Evolutionary conservation across 2,113 vertebrate genomes (phyloP).

Genomic region (Anguilla rostrata): DNA sequence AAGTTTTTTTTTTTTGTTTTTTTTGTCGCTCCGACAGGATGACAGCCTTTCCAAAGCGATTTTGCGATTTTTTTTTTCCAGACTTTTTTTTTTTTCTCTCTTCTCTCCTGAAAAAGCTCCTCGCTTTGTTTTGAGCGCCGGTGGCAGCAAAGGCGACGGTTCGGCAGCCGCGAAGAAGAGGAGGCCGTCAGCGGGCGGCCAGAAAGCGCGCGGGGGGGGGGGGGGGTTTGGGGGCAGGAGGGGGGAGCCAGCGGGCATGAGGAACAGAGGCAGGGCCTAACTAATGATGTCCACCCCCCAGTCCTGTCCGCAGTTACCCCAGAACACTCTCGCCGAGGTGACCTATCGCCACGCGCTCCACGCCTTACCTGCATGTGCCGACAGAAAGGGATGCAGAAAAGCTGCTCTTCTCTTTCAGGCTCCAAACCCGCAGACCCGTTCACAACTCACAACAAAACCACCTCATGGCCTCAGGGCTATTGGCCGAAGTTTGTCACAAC

Average conservation of each 20-base stretch:
- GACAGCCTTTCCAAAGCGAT: slow-evolving; percentile 46
- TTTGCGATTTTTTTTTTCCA: slow-evolving; percentile 11
- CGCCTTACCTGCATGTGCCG: background rate
- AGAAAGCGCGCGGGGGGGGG: too few species aligned
- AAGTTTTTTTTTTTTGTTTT: slow-evolving; percentile 8
- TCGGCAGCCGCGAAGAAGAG: slow-evolving; percentile 27
- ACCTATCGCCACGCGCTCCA: background rate
- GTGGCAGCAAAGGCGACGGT: slow-evolving; percentile 32
- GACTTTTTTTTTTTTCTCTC: slow-evolving; percentile 7
- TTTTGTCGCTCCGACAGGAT: slow-evolving; percentile 30
- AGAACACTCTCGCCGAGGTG: background rate
- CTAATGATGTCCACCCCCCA: background rate
- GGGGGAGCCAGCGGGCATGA: background rate
- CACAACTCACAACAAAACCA: too few species aligned
- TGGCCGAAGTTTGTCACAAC: background rate
- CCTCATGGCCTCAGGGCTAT: too few species aligned
- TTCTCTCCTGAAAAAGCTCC: slow-evolving; percentile 34
- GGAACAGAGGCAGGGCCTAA: background rate
- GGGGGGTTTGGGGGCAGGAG: too few species aligned
- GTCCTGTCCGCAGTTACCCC: background rate
- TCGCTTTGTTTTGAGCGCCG: slow-evolving; percentile 32
- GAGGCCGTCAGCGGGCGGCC: background rate
- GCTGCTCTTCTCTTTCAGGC: background rate
- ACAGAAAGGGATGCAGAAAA: background rate
- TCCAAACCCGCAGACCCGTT: background rate